Base-by-base conservation (phyloP, 1,140 invertebrate genomes). In the Papilio aristodemus region DNA sequence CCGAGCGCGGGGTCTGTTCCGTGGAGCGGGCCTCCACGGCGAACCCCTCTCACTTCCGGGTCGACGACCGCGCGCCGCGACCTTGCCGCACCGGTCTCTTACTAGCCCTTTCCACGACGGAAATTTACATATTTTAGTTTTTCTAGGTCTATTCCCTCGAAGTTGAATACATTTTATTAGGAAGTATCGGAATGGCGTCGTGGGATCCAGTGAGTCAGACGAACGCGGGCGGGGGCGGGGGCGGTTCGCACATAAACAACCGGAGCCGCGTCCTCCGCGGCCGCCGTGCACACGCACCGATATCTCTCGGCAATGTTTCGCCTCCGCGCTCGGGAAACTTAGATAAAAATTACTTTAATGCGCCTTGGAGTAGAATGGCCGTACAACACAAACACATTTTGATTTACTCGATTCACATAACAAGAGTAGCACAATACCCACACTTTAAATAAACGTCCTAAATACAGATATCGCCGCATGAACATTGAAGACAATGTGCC, bases 231-330 rank as follows among this genome's bases (percentile, higher is more conserved):
- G 68, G 73, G 67, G 69, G 43, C 73, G 72, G 76, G 62, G 57
- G 69, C 72, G 68, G 72, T 67, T 69, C 69, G 77, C 80, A 77
- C 77, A 80, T 83, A 84, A 84, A 86, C 84, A 85, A 81, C 75
- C 76, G 67, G 76, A 80, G 77, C 70, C 77, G 72, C 77, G 73
- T 77, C 75, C 77, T 75, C 72, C 80, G 80, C 80, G 81, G 80
- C 81, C 81, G 69, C 74, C 64, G 76, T 75, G 77, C 83, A 80
- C 82, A 85, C 79, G 84, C 46, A 50, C 46, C 19, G 46, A 17
- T 50, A 17, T 8, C 43, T 50, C 46, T 50, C 8, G 1, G 17
- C 17, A 50, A 22, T 19, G 17, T 50, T 22, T 17, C 46, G 11
- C 75, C 71, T 76, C 79, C 13, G 25, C 22, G 54, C 25, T 27